Evolutionary conservation across 2,797 vertebrate species (phyloP).

Genomic region (Chelonia mydas): DNA sequence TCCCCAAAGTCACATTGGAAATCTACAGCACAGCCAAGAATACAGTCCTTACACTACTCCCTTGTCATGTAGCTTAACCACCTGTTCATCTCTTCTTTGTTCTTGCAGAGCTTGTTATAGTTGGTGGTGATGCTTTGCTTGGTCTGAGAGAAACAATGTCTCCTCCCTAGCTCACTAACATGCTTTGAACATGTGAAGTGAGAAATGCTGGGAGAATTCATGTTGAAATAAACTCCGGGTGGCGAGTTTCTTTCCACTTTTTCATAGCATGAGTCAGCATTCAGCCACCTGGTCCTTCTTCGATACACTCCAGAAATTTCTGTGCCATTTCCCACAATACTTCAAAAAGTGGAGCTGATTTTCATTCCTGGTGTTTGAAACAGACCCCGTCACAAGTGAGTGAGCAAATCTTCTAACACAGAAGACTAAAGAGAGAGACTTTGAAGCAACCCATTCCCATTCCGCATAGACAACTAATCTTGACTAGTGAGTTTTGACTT

Average conservation of each 20-base stretch:
- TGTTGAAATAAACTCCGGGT: neutral
- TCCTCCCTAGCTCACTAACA: neutral
- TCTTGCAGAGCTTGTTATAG: neutral
- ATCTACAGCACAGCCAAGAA: neutral
- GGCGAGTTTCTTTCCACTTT: neutral
- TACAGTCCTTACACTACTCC: neutral
- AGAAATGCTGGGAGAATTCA: neutral
- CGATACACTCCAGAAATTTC: neutral
- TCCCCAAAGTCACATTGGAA: neutral
- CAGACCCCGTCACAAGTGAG: neutral
- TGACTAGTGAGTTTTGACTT: constrained; percentile 27
- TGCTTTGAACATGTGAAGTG: neutral
- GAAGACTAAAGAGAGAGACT: neutral
- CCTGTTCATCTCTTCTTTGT: neutral
- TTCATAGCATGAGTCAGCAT: neutral
- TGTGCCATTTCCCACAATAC: neutral
- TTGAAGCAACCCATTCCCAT: constrained; percentile 30
- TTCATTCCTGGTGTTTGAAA: constrained; percentile 6
- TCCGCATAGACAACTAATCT: constrained; percentile 5
- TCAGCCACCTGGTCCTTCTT: neutral
- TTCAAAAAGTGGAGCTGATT: neutral
- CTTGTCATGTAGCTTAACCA: neutral
- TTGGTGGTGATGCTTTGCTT: neutral
- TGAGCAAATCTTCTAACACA: constrained; percentile 26
- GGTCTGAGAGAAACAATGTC: neutral